Evolutionary conservation across 2,888 invertebrate genomes (phyloP).

Genomic region (Acanthosepion esculentum): DNA sequence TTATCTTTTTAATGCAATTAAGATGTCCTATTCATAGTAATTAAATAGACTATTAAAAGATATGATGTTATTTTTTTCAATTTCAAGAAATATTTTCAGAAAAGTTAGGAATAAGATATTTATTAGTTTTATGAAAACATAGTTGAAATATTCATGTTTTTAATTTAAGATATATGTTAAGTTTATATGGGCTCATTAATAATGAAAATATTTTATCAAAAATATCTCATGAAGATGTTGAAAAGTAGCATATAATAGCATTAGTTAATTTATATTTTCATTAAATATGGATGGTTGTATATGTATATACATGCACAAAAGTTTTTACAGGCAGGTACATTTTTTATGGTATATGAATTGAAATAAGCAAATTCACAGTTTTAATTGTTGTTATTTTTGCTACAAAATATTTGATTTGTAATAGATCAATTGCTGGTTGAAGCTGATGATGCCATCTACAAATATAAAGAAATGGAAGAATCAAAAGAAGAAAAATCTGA

Average conservation of each 20-base stretch:
- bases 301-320: neutral
- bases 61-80: neutral
- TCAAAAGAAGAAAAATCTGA: neutral
- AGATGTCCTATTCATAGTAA: neutral
- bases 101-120: neutral
- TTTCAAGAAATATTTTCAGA: neutral
- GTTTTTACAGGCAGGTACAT: neutral
- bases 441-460: constrained; percentile 42
- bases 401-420: constrained; percentile 42
- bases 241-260: neutral
- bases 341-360: neutral
- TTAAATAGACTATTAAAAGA: neutral
- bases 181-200: neutral
- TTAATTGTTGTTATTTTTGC: neutral
- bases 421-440: constrained; percentile 4
- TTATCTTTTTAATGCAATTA: neutral
- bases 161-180: too few relatives aligned
- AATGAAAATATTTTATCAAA: neutral
- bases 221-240: neutral
- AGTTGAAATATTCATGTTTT: too few relatives aligned
- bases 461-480: constrained; percentile 39
- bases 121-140: neutral
- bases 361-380: neutral
- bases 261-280: neutral
- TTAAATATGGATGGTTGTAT: neutral